Evolutionary conservation across 2,113 vertebrate species (phyloP).

Genomic region (Melanerpes aurifrons): DNA sequence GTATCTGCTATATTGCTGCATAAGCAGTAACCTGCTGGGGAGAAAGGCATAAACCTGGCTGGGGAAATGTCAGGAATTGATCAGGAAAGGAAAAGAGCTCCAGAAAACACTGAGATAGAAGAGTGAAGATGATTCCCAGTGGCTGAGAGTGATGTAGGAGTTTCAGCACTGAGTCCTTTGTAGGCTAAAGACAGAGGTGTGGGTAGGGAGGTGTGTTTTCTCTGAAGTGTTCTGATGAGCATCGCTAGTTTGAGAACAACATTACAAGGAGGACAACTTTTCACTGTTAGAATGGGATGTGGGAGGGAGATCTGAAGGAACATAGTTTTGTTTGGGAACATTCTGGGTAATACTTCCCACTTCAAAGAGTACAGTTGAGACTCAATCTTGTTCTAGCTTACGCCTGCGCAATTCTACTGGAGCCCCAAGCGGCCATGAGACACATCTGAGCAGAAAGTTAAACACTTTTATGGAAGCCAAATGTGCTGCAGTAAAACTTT

Average conservation of each 20-base stretch:
- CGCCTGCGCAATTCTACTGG: accelerated
- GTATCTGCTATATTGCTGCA: not conserved
- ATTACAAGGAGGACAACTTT: not conserved
- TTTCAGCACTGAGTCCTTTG: not conserved
- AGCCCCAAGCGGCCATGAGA: not conserved
- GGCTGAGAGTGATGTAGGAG: not conserved
- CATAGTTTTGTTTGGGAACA: constrained; percentile 12
- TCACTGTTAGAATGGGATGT: not conserved
- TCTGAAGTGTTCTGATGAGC: not conserved
- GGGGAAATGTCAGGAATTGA: not conserved
- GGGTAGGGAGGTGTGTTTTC: not conserved
- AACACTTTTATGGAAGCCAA: not conserved
- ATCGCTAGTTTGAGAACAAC: not conserved
- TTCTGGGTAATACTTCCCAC: not conserved
- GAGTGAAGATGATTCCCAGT: not conserved
- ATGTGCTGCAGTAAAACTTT: not conserved
- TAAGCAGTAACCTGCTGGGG: not conserved
- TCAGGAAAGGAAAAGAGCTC: not conserved
- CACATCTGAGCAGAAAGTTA: not conserved
- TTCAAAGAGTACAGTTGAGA: not conserved
- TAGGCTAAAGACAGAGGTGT: not conserved
- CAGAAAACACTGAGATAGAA: not conserved
- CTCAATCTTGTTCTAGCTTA: not conserved
- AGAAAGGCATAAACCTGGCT: not conserved
- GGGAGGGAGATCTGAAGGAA: constrained; percentile 1